Base-by-base conservation (phyloP, 2,888 invertebrate genomes). In the Epinotia ramella region DNA sequence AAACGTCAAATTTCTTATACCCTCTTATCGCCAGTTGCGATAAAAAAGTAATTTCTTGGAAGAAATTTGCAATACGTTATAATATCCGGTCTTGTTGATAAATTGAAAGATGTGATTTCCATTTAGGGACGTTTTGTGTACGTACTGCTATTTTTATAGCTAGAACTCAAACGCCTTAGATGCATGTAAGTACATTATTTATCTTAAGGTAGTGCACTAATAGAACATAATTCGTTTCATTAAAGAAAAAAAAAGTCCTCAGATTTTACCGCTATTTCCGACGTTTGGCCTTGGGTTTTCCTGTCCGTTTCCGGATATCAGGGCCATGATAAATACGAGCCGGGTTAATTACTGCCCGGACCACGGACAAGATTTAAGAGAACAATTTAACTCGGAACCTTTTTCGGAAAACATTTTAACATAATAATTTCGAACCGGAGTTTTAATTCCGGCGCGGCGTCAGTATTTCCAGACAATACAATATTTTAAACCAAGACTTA, bases 21-120 rank as follows among this genome's bases (percentile, higher is more conserved):
- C 49, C 59, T 73, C 70, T 70, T 75, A 65, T 75, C 70, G 65
- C 33, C 57, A 20, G 13, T 40, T 60, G 70, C 70, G 69, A 74
- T 70, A 75, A 75, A 74, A 73, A 75, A 70, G 65, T 70, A 13
- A 75, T 75, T 75, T 75, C 65, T 53, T 24, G 65, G 44, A 44
- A 63, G 40, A 24, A 53, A 53, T 46, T 73, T 63, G 68, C 18
- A n/a, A 66, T 70, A 59, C 49, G 57, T 59, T 59, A 59, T 73
- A 62, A 59, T 73, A 62, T 28, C 24, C 53, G 20, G 20, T 46
- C 64, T 28, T 16, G 49, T 46, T 33, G 24, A 20, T 12, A 18
- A 62, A 73, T 73, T 67, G n/a, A 73, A 49, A 53, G 18, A 24
- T n/a, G 68, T 12, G 13, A 46, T 28, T 68, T 62, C 12, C 2